Percentiles rank a stretch among this genome's conserved stretches.
Evolutionary conservation across 2,888 invertebrate genomes (phyloP).

Genomic region (Platycheirus rosarum): DNA sequence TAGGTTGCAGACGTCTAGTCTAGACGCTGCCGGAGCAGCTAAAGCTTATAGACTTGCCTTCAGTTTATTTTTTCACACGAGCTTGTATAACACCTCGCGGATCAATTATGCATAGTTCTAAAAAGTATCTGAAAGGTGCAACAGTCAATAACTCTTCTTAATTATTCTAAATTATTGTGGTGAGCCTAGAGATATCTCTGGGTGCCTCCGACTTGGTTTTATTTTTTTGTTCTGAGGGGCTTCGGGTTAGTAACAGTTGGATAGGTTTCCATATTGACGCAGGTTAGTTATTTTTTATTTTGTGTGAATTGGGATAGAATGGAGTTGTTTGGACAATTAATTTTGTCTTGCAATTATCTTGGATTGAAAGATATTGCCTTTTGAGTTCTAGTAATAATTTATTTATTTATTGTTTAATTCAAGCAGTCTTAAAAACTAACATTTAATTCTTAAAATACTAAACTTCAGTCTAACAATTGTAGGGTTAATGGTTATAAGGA

Average conservation of each 20-base stretch:
- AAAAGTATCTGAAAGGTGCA: neutral
- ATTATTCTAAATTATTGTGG: neutral
- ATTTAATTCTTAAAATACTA: too few relatives aligned
- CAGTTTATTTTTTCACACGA: neutral
- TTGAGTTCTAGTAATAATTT: too few relatives aligned
- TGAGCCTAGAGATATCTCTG: neutral
- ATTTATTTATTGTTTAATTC: too few relatives aligned
- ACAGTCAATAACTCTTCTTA: neutral
- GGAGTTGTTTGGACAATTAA: too few relatives aligned
- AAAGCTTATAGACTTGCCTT: conserved; percentile 14
- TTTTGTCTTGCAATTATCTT: too few relatives aligned
- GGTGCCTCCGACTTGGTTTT: neutral
- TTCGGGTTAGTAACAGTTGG: neutral
- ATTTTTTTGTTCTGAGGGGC: neutral
- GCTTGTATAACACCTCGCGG: conserved; percentile 19
- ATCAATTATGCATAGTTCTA: neutral
- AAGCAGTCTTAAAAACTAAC: too few relatives aligned
- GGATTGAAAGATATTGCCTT: too few relatives aligned
- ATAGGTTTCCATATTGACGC: neutral
- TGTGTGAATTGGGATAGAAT: too few relatives aligned
- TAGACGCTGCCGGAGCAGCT: conserved; percentile 46
- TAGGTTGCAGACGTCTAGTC: conserved; percentile 54
- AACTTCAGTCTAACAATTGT: too few relatives aligned
- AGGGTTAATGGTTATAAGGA: too few relatives aligned
- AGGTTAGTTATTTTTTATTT: neutral